These are phyloP conservation scores for Brachystomella parvula DNA, from an alignment of 1,140 invertebrate genomes.

Conservation along the genomic window DNA sequence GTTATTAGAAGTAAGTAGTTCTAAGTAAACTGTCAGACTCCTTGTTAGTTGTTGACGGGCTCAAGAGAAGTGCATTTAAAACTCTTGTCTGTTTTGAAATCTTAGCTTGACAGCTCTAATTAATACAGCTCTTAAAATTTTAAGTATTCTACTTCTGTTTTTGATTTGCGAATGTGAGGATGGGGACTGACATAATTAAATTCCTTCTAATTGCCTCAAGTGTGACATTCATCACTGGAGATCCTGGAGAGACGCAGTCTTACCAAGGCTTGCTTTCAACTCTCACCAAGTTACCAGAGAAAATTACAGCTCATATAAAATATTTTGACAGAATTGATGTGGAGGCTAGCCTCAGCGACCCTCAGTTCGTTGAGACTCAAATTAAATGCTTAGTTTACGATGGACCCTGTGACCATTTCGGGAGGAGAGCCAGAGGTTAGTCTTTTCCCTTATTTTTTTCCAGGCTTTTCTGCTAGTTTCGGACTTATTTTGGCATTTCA, in stretches of 20 bases:
- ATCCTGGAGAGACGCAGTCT: background rate
- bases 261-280: background rate
- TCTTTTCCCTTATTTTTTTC: background rate
- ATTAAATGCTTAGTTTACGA: conserved; percentile 27
- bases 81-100: no score
- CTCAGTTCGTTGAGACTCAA: conserved; percentile 23
- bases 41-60: no score
- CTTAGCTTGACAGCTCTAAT: no score
- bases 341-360: conserved; percentile 6
- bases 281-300: conserved; percentile 10
- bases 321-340: conserved; percentile 30
- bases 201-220: background rate
- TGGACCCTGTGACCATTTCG: conserved; percentile 26
- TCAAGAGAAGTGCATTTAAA: no score
- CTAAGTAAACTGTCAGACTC: no score
- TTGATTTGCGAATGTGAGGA: no score
- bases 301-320: conserved; percentile 16
- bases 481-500: background rate
- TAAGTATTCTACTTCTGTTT: no score
- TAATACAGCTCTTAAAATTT: no score
- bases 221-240: background rate
- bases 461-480: background rate
- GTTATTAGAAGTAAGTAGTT: no score
- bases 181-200: no score
- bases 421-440: conserved; percentile 22